Evolutionary conservation across 2,113 vertebrate species (phyloP).

Genomic region (Protomyctophum bolini): DNA sequence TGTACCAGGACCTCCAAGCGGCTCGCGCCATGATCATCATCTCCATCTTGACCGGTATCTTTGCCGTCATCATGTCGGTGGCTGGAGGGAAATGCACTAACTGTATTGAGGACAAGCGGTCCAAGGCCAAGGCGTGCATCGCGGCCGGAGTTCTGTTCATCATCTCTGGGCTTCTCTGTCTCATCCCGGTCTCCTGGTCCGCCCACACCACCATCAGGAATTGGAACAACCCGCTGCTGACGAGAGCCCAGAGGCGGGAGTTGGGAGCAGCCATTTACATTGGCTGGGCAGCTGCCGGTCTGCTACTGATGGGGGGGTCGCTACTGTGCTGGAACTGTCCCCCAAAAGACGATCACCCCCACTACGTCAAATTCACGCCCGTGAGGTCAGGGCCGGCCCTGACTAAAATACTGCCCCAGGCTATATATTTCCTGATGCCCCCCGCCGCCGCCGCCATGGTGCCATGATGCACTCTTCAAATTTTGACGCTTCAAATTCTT

Average conservation of each 20-base stretch:
- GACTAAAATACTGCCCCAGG: too few relatives aligned
- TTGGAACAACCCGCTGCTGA: slow-evolving; percentile 82
- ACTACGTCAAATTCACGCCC: too few relatives aligned
- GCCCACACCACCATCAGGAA: slow-evolving; percentile 86
- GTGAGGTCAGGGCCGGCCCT: too few relatives aligned
- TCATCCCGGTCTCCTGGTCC: slow-evolving; percentile 85
- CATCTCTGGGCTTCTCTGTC: slow-evolving; percentile 66
- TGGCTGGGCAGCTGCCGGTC: slow-evolving; percentile 84
- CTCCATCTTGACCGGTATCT: slow-evolving; percentile 82
- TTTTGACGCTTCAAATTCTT: too few relatives aligned
- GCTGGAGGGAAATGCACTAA: slow-evolving; percentile 92
- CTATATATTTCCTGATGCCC: too few relatives aligned
- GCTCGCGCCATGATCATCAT: slow-evolving; percentile 89
- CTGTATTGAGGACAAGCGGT: slow-evolving; percentile 84
- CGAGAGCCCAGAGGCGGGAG: slow-evolving; percentile 66
- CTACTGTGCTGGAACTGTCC: slow-evolving; percentile 92
- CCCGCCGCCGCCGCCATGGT: too few relatives aligned
- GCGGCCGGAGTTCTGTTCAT: slow-evolving; percentile 71
- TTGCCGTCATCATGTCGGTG: slow-evolving; percentile 83
- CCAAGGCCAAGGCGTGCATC: slow-evolving; percentile 81
- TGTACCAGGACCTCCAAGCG: slow-evolving; percentile 86
- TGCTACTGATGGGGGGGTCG: slow-evolving; percentile 85
- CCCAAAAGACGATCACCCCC: slow-evolving; percentile 69
- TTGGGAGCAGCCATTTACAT: slow-evolving; percentile 88
- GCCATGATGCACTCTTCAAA: too few relatives aligned